Evolutionary conservation across 2,888 invertebrate species (phyloP).

Genomic region (Melipona bicolor): DNA sequence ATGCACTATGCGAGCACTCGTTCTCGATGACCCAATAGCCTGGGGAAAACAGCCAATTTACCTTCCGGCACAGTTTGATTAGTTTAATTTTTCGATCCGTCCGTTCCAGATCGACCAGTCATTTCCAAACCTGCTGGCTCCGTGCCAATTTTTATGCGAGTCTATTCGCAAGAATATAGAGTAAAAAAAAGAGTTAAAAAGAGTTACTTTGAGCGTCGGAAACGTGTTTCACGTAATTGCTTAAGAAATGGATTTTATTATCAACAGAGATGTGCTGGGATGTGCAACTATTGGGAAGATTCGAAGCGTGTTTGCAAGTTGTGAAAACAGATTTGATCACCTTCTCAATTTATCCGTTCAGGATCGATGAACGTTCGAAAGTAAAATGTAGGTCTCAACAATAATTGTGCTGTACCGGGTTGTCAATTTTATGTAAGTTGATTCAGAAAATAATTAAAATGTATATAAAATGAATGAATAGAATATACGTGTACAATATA

Average conservation of each 20-base stretch:
- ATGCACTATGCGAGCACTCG: constrained; percentile 67
- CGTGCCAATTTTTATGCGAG: neutral
- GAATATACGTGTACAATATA: no score
- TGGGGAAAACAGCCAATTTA: constrained; percentile 80
- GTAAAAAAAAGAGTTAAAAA: neutral
- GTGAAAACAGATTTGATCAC: no score
- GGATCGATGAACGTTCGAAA: no score
- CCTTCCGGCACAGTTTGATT: constrained; percentile 74
- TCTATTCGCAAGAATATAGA: no score
- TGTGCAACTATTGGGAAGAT: neutral
- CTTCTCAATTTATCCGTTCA: no score
- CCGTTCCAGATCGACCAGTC: constrained; percentile 2
- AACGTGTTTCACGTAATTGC: neutral
- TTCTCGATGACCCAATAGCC: constrained; percentile 79
- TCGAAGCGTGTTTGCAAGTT: no score
- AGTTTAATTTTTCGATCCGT: constrained; percentile 77
- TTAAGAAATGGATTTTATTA: neutral
- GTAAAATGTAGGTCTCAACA: no score
- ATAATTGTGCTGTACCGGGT: no score
- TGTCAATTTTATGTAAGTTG: no score
- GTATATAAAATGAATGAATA: no score
- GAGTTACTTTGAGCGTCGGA: no score
- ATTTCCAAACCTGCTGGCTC: neutral
- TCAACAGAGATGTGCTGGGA: neutral
- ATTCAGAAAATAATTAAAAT: no score